phyloP scores from a whole-genome alignment of 2,888 invertebrate species.

The Allophyes oxyacanthae region DNA sequence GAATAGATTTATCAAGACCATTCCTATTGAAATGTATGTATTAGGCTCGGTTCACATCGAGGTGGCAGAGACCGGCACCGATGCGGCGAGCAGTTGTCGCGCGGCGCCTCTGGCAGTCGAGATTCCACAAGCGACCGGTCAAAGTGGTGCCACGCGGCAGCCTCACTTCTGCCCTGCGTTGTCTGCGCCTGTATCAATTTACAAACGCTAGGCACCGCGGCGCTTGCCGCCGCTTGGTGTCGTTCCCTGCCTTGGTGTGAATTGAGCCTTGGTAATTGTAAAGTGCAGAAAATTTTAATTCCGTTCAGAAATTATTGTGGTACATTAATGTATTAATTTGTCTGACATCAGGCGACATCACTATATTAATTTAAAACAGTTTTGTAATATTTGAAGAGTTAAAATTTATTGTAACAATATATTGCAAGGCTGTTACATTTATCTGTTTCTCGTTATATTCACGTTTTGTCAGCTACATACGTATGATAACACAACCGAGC shows the following conservation, averaged over 20 bases:
- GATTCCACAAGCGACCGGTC: too few species aligned
- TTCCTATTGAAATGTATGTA: slow-evolving; percentile 64
- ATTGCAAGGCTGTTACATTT: slow-evolving; percentile 25
- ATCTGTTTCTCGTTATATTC: slow-evolving; percentile 46
- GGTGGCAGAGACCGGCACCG: too few species aligned
- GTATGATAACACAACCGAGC: slow-evolving; percentile 49
- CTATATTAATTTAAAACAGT: slow-evolving; percentile 14
- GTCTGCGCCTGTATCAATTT: too few species aligned
- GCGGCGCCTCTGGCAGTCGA: too few species aligned
- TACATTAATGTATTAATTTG: slow-evolving; percentile 38
- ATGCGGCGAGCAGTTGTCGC: too few species aligned
- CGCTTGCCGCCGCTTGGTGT: too few species aligned
- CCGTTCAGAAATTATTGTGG: slow-evolving; percentile 33
- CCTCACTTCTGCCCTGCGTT: too few species aligned
- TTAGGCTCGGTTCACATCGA: too few species aligned
- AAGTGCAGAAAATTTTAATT: slow-evolving; percentile 74
- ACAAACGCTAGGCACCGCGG: too few species aligned
- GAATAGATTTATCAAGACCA: slow-evolving; percentile 57
- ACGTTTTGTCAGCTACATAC: slow-evolving; percentile 52
- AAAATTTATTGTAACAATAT: slow-evolving; percentile 31
- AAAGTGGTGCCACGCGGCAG: too few species aligned
- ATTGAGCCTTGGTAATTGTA: too few species aligned
- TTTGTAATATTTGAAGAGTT: slow-evolving; percentile 22
- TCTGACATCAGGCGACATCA: slow-evolving; percentile 3
- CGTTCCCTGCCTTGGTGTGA: slow-evolving; percentile 55